Evolutionary conservation across 1,140 invertebrate species (phyloP).

Genomic region (Sycophila sp.): DNA sequence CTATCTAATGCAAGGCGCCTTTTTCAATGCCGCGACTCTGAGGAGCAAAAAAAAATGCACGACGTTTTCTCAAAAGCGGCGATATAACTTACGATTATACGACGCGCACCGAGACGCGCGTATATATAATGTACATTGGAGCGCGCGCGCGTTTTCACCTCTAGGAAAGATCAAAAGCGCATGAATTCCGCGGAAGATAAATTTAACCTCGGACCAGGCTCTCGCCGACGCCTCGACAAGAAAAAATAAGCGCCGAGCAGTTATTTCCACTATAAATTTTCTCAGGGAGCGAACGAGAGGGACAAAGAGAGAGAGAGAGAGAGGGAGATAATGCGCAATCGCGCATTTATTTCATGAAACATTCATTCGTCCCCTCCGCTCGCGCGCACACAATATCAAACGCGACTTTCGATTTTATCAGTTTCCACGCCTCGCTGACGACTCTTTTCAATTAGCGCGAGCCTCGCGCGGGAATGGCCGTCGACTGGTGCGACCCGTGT

Average conservation of each 20-base stretch:
- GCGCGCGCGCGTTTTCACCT: neutral
- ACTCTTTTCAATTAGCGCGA: slow-evolving; percentile 35
- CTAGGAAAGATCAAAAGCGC: slow-evolving; percentile 7
- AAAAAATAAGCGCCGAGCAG: neutral
- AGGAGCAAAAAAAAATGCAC: too few relatives aligned
- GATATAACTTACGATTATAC: neutral
- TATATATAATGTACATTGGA: neutral
- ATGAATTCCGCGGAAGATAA: slow-evolving; percentile 17
- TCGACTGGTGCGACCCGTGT: neutral
- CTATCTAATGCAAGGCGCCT: neutral
- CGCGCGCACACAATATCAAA: slow-evolving; percentile 21
- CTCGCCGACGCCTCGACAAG: neutral
- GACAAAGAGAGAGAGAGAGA: too few relatives aligned
- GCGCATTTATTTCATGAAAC: slow-evolving; percentile 27
- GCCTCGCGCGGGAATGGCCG: neutral
- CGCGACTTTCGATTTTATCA: slow-evolving; percentile 30
- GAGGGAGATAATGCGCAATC: slow-evolving; percentile 24
- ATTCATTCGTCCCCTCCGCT: slow-evolving; percentile 3
- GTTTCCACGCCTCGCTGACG: slow-evolving; percentile 7
- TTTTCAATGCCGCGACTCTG: too few relatives aligned
- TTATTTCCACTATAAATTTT: slow-evolving; percentile 32
- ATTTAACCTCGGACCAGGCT: slow-evolving; percentile 1
- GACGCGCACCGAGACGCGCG: neutral
- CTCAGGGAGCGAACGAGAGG: too few relatives aligned
- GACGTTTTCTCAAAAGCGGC: neutral